phyloP scores from a whole-genome alignment of 2,113 vertebrate species.

The Rhodinocichla rosea region DNA sequence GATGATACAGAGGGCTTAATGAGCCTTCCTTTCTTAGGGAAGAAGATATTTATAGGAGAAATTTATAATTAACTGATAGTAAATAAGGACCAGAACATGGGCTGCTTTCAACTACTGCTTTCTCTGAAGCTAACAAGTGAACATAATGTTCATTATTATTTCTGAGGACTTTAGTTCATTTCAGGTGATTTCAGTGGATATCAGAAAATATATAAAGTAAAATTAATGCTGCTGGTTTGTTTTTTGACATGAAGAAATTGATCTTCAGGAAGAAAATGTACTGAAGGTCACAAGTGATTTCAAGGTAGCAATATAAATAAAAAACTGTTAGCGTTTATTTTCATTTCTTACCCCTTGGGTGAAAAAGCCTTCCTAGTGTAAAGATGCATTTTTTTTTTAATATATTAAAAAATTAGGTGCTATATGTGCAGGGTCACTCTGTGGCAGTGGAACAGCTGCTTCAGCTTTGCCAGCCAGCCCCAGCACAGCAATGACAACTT shows the following conservation, averaged over 20 bases:
- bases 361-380: not conserved
- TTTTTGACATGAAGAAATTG: not conserved
- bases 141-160: not conserved
- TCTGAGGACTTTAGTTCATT: not conserved
- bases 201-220: not conserved
- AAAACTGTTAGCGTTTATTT: not conserved
- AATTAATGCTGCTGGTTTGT: not conserved
- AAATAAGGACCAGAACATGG: not conserved
- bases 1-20: not conserved
- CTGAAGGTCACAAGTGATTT: not conserved
- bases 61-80: not conserved
- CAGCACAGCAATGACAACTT: not conserved
- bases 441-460: not conserved
- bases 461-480: not conserved
- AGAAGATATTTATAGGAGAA: not conserved
- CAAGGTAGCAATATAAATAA: not conserved
- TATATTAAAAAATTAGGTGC: not conserved
- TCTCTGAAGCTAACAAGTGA: not conserved
- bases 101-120: not conserved
- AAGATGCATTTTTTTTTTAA: not conserved
- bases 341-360: not conserved
- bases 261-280: not conserved
- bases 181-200: not conserved
- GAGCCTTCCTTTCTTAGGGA: not conserved
- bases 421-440: not conserved